Evolutionary conservation across 2,113 vertebrate species (phyloP), one percentile per base, ranked within the genome.

Genomic region (Hipposideros armiger): DNA sequence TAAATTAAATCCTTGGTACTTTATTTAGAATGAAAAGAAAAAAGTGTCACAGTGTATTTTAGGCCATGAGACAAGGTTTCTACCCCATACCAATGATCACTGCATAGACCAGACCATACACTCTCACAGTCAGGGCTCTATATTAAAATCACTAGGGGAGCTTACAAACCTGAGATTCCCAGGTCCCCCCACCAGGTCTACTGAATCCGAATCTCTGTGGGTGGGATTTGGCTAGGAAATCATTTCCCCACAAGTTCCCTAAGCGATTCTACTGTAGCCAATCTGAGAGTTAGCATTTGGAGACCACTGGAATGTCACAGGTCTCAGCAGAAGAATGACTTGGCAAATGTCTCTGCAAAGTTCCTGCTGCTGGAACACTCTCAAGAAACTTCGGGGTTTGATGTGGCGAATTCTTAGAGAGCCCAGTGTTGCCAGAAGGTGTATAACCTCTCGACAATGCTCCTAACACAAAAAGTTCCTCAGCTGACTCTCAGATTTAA

Each of bases 141-240:
- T 19, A 4, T 17, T 22, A n/a, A 77, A 52, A 54, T 60, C 28
- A 36, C 45, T 19, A 11, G 30, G 45, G 32, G 3, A 77, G 40
- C 11, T 69, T 17, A 47, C 28, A 84, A 45, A 40, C 28, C 45
- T 70, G 30, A 22, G 17, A 66, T 62, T 42, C 15, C 32, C 47
- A 58, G 40, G 4, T 45, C 20, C n/a, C 82, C 60, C 13, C 47
- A 85, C 10, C 11, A 81, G 13, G 28, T 66, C 40, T 54, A 32
- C n/a, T 74, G n/a, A 91, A 50, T 69, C 85, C 32, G 32, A 92
- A 78, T 52, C 87, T 96, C 78, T 90, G 7, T 15, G 50, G 30
- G 40, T 91, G 19, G 24, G 9, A 42, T 11, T 58, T 50, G n/a
- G 67, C n/a, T 56, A 70, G 52, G 52, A 45, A 66, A 74, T 85